These are phyloP conservation scores for Thripadectes ignobilis DNA, from an alignment of 2,797 vertebrate genomes.

Conservation along the genomic window DNA sequence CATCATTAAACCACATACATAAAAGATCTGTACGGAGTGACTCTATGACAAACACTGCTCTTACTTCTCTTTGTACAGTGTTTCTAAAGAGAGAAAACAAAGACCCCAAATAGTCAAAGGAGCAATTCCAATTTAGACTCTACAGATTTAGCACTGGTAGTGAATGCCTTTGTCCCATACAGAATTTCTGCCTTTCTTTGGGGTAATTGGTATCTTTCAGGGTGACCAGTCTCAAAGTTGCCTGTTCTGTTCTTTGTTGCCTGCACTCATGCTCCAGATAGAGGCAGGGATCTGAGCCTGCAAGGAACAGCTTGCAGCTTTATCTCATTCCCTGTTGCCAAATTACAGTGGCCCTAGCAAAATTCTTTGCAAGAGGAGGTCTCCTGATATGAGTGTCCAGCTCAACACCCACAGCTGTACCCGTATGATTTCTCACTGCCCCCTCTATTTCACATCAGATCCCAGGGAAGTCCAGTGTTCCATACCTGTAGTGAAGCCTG, in stretches of 20 bases:
- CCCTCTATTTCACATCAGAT: neutral
- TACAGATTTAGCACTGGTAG: neutral
- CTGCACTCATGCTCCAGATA: neutral
- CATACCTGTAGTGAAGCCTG: neutral
- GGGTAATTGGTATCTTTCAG: neutral
- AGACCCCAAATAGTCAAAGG: neutral
- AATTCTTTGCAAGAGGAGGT: neutral
- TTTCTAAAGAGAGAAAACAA: neutral
- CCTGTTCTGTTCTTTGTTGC: neutral
- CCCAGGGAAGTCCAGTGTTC: neutral
- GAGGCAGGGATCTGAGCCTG: neutral
- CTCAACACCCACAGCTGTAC: neutral
- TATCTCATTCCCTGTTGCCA: neutral
- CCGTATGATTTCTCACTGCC: neutral
- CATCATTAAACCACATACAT: neutral
- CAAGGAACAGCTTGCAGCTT: neutral
- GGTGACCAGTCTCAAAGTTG: neutral
- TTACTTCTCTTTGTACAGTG: neutral
- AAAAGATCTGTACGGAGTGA: neutral
- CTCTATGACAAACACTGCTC: neutral
- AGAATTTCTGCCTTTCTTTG: neutral
- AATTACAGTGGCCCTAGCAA: neutral
- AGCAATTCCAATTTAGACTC: neutral
- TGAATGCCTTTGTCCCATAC: neutral
- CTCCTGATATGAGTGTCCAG: neutral